A percentile compares a stretch with the other conserved stretches of the same genome.
Conservation (phyloP, 2,113 vertebrate species). For the Casuarius casuarius region DNA sequence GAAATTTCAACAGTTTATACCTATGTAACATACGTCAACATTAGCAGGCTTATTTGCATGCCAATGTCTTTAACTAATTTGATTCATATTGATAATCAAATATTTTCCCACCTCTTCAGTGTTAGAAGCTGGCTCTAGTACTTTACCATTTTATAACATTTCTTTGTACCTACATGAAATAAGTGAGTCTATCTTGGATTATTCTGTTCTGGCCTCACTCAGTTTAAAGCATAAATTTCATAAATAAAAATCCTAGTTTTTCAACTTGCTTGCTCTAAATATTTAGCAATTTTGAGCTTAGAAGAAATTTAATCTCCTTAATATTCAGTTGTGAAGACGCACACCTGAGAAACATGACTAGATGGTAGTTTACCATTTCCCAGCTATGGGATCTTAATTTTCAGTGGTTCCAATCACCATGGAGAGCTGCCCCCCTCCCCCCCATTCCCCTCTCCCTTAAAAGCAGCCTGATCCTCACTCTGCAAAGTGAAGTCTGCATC, state of each 20-base stretch:
- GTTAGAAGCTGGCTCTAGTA: not conserved
- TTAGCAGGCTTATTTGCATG: not conserved
- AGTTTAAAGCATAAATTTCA: not conserved
- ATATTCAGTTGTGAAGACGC: not conserved
- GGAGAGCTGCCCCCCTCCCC: not conserved
- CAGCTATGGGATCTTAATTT: not conserved
- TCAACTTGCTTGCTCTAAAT: not conserved
- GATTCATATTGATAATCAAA: not conserved
- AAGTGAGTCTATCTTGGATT: not conserved
- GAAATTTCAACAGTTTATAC: not conserved
- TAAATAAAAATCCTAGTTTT: not conserved
- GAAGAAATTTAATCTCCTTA: not conserved
- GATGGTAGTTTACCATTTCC: not conserved
- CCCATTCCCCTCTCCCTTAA: no score
- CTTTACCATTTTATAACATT: not conserved
- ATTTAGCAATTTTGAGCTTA: not conserved
- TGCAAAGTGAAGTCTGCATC: not conserved
- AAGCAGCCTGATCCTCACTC: not conserved
- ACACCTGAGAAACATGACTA: not conserved
- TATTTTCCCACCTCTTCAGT: not conserved
- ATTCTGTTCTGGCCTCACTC: not conserved
- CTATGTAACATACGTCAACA: not conserved
- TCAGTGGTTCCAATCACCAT: not conserved
- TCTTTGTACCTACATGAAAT: not conserved
- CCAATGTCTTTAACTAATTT: not conserved